These are phyloP conservation scores for Halesus radiatus DNA, from an alignment of 1,140 invertebrate genomes.

Conservation along the genomic window DNA sequence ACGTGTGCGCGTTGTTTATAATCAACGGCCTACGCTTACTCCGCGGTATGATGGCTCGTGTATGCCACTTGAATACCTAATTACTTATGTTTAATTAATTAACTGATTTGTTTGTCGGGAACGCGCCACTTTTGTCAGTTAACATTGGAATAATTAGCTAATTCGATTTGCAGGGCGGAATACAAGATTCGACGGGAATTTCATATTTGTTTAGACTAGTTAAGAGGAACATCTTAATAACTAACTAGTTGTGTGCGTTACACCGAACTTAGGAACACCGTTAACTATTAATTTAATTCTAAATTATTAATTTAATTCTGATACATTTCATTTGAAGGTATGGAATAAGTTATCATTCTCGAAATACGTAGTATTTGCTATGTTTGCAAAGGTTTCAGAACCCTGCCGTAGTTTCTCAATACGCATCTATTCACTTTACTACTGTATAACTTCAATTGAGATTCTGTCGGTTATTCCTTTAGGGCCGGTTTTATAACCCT, in stretches of 20 bases:
- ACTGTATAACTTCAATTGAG: no score
- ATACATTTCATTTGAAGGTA: no score
- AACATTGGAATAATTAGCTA: constrained; percentile 50
- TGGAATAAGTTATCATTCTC: no score
- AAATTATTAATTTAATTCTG: not conserved
- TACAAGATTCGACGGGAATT: constrained; percentile 40
- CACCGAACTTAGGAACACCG: constrained; percentile 14
- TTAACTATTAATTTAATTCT: not conserved
- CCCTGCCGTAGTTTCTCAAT: no score
- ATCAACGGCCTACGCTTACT: constrained; percentile 33
- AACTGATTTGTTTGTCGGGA: constrained; percentile 53
- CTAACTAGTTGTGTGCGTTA: not conserved
- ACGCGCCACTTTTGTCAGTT: constrained; percentile 48
- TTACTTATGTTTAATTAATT: constrained; percentile 54
- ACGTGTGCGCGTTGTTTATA: constrained; percentile 37
- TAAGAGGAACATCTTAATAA: constrained; percentile 17
- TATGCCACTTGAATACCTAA: constrained; percentile 50
- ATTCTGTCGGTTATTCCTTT: no score
- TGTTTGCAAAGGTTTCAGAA: no score
- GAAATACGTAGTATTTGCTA: no score
- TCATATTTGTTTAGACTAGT: constrained; percentile 38
- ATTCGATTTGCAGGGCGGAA: constrained; percentile 45
- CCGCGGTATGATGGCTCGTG: constrained; percentile 37
- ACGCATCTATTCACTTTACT: no score
- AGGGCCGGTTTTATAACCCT: no score